These are phyloP conservation scores for Stercorarius parasiticus DNA, from an alignment of 2,113 vertebrate species.

Conservation along the genomic window DNA sequence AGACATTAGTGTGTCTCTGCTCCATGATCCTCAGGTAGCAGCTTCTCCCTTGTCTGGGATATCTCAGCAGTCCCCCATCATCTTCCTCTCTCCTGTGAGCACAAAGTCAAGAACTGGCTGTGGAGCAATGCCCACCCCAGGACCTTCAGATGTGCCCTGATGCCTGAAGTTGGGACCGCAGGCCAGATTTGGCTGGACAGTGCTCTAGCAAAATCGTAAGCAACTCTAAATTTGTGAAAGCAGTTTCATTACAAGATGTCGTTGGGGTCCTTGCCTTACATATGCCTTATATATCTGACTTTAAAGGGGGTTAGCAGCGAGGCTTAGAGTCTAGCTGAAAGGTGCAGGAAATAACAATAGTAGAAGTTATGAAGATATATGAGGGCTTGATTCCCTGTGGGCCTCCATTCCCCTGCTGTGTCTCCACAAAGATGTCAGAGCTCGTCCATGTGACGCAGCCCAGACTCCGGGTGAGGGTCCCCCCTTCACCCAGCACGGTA, in stretches of 20 bases:
- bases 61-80: neutral
- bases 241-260: neutral
- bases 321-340: neutral
- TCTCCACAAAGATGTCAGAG: neutral
- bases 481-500: neutral
- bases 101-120: neutral
- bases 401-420: neutral
- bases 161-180: neutral
- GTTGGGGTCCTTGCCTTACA: neutral
- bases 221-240: neutral
- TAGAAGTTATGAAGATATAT: neutral
- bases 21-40: fast-evolving
- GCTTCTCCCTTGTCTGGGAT: neutral
- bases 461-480: neutral
- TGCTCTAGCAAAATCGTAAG: neutral
- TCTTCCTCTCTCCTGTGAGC: neutral
- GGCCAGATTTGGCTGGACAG: neutral
- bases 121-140: neutral
- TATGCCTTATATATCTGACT: neutral
- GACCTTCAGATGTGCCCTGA: neutral
- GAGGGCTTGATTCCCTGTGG: neutral
- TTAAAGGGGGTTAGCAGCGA: neutral
- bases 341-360: neutral
- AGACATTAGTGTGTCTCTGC: neutral
- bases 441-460: fast-evolving